Conservation (phyloP, 2,888 invertebrate species). For the Protophormia terraenovae region DNA sequence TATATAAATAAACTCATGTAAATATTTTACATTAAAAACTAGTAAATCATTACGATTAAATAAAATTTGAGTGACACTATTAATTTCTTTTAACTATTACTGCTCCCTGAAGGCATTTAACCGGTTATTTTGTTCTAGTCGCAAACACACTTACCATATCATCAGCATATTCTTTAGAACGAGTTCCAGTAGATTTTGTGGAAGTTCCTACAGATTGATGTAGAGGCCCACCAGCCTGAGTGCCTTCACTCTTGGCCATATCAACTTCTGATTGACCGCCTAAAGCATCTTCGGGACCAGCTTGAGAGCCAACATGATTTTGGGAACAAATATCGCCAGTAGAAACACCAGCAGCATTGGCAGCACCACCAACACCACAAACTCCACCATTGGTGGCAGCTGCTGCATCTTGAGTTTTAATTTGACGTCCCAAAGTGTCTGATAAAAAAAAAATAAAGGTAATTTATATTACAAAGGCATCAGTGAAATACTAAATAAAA, state of each 20-base stretch:
- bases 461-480: not conserved
- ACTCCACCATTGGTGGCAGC: conserved; percentile 84
- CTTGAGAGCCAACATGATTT: conserved; percentile 86
- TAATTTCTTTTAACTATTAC: not conserved
- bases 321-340: conserved; percentile 85
- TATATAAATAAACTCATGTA: no score
- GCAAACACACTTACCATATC: conserved; percentile 83
- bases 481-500: not conserved
- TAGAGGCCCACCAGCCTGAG: conserved; percentile 90
- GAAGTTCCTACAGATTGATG: conserved; percentile 83
- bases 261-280: conserved; percentile 82
- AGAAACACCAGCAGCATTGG: conserved; percentile 72
- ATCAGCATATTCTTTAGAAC: conserved; percentile 85
- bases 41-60: not conserved
- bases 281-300: conserved; percentile 81
- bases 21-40: no score
- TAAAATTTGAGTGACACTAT: not conserved
- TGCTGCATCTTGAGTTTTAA: conserved; percentile 87
- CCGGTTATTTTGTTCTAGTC: not conserved
- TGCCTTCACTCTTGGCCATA: conserved; percentile 89
- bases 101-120: not conserved
- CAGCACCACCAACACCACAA: conserved; percentile 68
- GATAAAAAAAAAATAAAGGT: not conserved
- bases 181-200: conserved; percentile 85
- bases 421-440: conserved; percentile 84